Base-by-base conservation (phyloP, 2,113 vertebrate species). In the Anhinga rufa region DNA sequence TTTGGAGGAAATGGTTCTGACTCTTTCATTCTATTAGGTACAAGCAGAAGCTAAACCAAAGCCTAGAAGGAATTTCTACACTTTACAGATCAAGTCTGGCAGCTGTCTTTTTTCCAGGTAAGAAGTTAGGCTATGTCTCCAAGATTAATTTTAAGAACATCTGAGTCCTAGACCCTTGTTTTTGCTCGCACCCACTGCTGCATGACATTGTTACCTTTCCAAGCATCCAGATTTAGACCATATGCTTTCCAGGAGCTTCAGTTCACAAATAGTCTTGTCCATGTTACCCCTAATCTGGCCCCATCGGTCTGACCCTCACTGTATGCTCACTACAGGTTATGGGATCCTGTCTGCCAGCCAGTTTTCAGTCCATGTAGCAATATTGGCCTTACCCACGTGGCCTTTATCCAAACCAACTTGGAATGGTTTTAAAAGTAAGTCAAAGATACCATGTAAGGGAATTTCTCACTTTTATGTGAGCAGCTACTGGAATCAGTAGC, bases 111-210 rank as follows among this genome's bases (percentile, higher is more conserved):
- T 82, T 81, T 76, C 60, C 52, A 85, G 86, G 74, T 92, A 62
- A 91, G 81, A 93, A 94, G 24, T 28, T 49, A 75, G 42, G 44
- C 25, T 65, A 48, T 4, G 10, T 65, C 20, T 66, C 29, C 40
- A 57, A 71, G 29, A 58, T 11, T 22, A 68, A 80, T 70, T 91
- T 70, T 77, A 72, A 74, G 49, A 77, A 79, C 7, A 20, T 25
- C 40, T 32, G 26, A 78, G 40, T 61, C 42, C 29, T 66, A 61
- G n/a, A 65, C 11, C 8, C 15, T 31, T 28, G 22, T 0, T 78
- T 83, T 78, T 22, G 5, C 44, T 93, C 0, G 0, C 16, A 26
- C 8, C 9, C 25, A 12, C 13, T 65, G 44, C 42, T 68, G 25
- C 24, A 12, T 25, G 34, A 58, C 40, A 14, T 24, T 17, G 9